These are phyloP conservation scores for Battus philenor DNA, from an alignment of 1,140 invertebrate species.

Conservation along the genomic window DNA sequence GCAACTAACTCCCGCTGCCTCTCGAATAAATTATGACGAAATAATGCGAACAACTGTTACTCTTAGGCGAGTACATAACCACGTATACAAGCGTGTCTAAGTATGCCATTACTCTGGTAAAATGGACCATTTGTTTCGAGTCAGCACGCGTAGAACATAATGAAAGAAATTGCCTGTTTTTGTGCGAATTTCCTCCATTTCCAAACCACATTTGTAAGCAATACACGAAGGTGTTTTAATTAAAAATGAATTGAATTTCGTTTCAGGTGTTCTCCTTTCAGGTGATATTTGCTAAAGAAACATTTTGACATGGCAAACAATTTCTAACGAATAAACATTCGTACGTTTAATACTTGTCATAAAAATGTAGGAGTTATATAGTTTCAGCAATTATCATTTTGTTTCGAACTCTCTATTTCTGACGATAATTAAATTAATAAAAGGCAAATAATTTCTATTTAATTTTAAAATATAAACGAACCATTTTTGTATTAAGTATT, in stretches of 20 bases:
- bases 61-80: constrained; percentile 26
- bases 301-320: no score
- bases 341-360: no score
- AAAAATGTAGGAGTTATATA: no score
- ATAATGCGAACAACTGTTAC: constrained; percentile 20
- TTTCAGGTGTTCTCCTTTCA: background rate
- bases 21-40: constrained; percentile 22
- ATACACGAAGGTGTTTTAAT: constrained; percentile 11
- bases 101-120: constrained; percentile 31
- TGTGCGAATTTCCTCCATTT: constrained; percentile 18
- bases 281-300: no score
- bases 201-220: constrained; percentile 17
- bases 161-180: constrained; percentile 27
- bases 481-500: no score
- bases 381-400: no score
- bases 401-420: no score
- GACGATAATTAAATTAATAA: no score
- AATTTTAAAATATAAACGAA: no score
- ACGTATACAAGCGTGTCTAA: constrained; percentile 30
- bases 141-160: constrained; percentile 24
- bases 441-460: no score
- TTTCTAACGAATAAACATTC: no score
- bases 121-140: constrained; percentile 34
- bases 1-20: constrained; percentile 1
- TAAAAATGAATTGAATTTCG: constrained; percentile 6